These are phyloP conservation scores for Plutella xylostella DNA, from an alignment of 2,888 invertebrate species.

Conservation along the genomic window DNA sequence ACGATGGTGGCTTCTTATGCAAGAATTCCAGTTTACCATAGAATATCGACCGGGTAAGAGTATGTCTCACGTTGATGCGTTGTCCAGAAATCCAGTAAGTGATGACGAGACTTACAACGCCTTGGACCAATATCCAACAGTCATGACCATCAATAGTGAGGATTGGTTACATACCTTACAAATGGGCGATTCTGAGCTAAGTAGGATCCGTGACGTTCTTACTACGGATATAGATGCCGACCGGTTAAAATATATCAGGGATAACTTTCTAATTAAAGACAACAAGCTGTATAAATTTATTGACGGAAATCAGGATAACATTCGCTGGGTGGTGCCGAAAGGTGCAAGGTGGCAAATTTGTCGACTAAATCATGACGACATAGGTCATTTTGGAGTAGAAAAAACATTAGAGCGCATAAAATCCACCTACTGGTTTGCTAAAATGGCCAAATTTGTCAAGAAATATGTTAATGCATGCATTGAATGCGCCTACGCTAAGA, in stretches of 20 bases:
- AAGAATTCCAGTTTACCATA: constrained; percentile 22
- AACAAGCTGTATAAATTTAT: not conserved
- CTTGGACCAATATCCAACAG: no score
- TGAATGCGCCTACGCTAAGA: constrained; percentile 8
- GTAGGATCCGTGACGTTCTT: no score
- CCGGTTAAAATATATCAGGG: no score
- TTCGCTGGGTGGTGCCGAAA: constrained; percentile 1
- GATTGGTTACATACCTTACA: no score
- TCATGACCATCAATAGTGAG: no score
- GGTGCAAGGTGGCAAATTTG: not conserved
- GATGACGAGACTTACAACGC: not conserved
- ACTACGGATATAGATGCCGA: no score
- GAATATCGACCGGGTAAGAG: constrained; percentile 19
- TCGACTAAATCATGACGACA: not conserved
- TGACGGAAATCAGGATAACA: not conserved
- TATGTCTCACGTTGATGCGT: constrained; percentile 21
- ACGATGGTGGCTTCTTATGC: constrained; percentile 22
- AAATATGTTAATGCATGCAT: constrained; percentile 1
- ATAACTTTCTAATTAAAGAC: no score
- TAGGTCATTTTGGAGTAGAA: not conserved
- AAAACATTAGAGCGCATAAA: not conserved
- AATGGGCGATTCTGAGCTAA: no score
- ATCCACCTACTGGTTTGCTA: not conserved
- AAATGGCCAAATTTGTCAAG: not conserved
- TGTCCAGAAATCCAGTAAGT: constrained; percentile 17